Percentiles rank a stretch among this genome's conserved stretches.
Conservation (phyloP, 2,888 invertebrate species). For the Esperia sulphurella region DNA sequence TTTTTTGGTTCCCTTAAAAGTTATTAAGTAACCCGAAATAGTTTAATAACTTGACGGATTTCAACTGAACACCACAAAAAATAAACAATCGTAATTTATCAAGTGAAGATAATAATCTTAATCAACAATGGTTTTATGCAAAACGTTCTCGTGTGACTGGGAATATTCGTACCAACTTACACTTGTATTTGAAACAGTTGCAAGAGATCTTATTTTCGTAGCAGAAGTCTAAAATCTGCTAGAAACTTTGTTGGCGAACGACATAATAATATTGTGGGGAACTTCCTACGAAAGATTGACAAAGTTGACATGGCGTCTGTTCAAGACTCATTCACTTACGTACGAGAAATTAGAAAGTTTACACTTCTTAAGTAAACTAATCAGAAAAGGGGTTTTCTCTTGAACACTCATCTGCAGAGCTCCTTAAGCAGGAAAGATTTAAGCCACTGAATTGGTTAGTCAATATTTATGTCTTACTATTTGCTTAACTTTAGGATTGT, state of each 20-base stretch:
- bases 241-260: constrained; percentile 10
- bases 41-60: not conserved
- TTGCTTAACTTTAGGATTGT: too few relatives aligned
- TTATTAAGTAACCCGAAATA: too few relatives aligned
- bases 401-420: not conserved
- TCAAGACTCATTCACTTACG: constrained; percentile 15
- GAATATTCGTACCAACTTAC: constrained; percentile 26
- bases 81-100: not conserved
- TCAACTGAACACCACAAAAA: not conserved
- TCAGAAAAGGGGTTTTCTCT: not conserved
- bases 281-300: constrained; percentile 17
- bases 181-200: constrained; percentile 9
- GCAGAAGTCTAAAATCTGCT: constrained; percentile 19
- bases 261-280: constrained; percentile 3
- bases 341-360: constrained; percentile 45
- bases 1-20: too few relatives aligned
- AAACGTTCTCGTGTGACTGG: constrained; percentile 50
- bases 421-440: too few relatives aligned
- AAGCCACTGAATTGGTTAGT: too few relatives aligned
- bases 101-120: too few relatives aligned
- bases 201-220: constrained; percentile 12
- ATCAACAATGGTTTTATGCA: constrained; percentile 50
- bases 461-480: too few relatives aligned
- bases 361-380: constrained; percentile 13
- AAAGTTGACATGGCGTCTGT: constrained; percentile 26